phyloP scores from a whole-genome alignment of 2,888 invertebrate species.

The Brachylomia viminalis region DNA sequence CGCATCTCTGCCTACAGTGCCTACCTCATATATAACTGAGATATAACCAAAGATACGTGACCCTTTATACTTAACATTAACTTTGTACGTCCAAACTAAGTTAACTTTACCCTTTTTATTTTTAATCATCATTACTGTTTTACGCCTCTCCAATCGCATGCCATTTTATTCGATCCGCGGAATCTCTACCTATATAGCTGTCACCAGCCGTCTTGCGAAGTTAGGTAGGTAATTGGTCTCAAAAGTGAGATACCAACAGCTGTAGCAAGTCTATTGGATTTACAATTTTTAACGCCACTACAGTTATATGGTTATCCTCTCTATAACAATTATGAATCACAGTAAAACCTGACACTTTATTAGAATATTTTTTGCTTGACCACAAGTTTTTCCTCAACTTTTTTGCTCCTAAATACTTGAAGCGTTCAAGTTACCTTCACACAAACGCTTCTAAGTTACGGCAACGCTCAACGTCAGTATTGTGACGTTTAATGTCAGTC shows the following conservation, averaged over 20 bases:
- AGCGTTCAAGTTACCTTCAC: slow-evolving; percentile 43
- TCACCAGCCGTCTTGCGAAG: neutral
- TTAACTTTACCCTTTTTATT: neutral
- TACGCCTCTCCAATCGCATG: neutral
- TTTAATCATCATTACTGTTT: neutral
- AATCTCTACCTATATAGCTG: neutral
- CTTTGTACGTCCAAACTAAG: neutral
- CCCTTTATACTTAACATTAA: slow-evolving; percentile 12
- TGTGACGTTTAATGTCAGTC: slow-evolving; percentile 66
- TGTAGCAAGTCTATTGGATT: neutral
- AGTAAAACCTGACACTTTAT: neutral
- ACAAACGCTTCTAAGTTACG: slow-evolving; percentile 60
- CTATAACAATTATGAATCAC: neutral
- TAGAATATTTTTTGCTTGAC: neutral
- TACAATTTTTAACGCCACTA: neutral
- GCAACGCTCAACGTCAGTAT: slow-evolving; percentile 60
- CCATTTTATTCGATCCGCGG: neutral
- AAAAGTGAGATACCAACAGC: neutral
- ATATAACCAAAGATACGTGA: slow-evolving; percentile 39
- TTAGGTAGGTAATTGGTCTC: neutral
- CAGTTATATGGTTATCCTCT: neutral
- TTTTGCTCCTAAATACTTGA: slow-evolving; percentile 43
- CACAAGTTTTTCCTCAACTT: slow-evolving; percentile 19
- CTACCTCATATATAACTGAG: slow-evolving; percentile 21
- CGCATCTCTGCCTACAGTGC: slow-evolving; percentile 35